Base-by-base conservation (phyloP, 1,140 invertebrate species). In the Tetramorium alpestre region DNA sequence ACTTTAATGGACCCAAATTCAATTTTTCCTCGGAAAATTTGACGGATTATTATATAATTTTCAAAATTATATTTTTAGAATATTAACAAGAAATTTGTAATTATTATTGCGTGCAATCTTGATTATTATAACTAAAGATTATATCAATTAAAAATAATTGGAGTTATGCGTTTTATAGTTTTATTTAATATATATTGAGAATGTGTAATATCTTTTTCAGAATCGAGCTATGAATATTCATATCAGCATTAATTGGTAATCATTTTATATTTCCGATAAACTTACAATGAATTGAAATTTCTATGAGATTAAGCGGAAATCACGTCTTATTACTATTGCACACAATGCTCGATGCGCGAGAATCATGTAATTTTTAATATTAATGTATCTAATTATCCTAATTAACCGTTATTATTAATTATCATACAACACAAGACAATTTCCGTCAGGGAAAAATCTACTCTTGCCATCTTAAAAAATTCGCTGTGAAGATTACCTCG, bases 321-420 rank as follows among this genome's bases (percentile, higher is more conserved):
- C 1, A 4, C 13, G 13, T 41, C 33, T 76, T 13, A 8, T 76
- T 58, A 22, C 13, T 67, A 75, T 73, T 41, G 28, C 69, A 33
- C 18, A 11, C n/a, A 44, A 44, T 44, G n/a, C 3, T n/a, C 10
- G 49, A 16, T 22, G n/a, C 38, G n/a, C 8, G 18, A 56, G 11
- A 73, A 38, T 73, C 8, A 13, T 33, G 18, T 75, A 75, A 41
- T 22, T 75, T 76, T 58, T 22, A 44, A 16, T 56, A 56, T 41
- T 38, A 54, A 33, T 56, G 7, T 60, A 13, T 7, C 4, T 60
- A 76, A 28, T 76, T 76, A 44, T 25, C 16, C 54, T 76, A 76
- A 76, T 44, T 25, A 76, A 28, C 13, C 16, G 7, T 67, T 10
- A 22, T 22, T 38, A n/a, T 18, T 18, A 64, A 44, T 67, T 22